A percentile compares a stretch with the other conserved stretches of the same genome.
These are phyloP conservation scores for Daubentonia madagascariensis DNA, from an alignment of 2,113 vertebrate genomes.

Conservation along the genomic window DNA sequence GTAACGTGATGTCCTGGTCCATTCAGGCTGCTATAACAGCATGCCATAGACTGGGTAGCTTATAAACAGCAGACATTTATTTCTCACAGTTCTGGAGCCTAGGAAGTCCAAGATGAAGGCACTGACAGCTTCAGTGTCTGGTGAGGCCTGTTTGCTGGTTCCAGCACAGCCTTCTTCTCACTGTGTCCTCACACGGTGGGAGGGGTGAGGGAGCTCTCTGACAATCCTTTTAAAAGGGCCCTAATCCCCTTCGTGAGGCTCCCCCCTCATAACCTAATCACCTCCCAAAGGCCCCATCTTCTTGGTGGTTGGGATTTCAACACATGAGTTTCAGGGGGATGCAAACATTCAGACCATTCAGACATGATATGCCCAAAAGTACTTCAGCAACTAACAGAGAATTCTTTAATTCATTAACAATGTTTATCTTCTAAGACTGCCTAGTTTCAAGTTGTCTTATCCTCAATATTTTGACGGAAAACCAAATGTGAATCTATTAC, in stretches of 20 bases:
- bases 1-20: rapidly evolving
- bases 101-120: neutral
- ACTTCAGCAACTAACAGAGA: rapidly evolving
- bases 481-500: rapidly evolving
- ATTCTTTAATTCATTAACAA: rapidly evolving
- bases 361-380: rapidly evolving
- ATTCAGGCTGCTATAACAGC: neutral
- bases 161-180: neutral
- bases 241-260: no score
- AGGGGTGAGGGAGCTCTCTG: neutral
- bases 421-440: neutral
- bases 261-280: no score
- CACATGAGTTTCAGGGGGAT: neutral
- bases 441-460: neutral
- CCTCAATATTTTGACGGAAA: neutral
- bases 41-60: no score
- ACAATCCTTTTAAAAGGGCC: neutral
- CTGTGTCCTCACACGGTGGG: neutral
- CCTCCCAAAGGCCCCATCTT: neutral
- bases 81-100: neutral
- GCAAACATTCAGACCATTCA: neutral
- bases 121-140: neutral
- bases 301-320: neutral
- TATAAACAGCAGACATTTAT: no score
- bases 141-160: neutral